A percentile compares a stretch with the other conserved stretches of the same genome.
These are phyloP conservation scores for Lucifuga dentata DNA, from an alignment of 2,113 vertebrate genomes.

Conservation along the genomic window DNA sequence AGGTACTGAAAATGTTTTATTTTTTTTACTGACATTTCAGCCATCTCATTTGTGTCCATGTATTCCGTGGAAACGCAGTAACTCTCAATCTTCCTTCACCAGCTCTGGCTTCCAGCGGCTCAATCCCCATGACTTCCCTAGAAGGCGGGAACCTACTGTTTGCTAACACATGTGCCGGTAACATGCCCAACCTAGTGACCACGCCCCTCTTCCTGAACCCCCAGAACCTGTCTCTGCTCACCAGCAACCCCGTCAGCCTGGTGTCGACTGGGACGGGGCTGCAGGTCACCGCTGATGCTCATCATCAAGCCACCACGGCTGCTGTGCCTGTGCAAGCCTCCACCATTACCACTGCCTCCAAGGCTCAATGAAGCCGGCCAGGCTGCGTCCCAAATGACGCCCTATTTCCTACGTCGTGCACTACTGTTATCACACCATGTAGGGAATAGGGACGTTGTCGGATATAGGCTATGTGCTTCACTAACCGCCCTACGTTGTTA, in stretches of 20 bases:
- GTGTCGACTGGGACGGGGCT: slow-evolving; percentile 92
- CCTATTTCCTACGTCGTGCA: slow-evolving; percentile 55
- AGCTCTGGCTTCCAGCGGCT: slow-evolving; percentile 95
- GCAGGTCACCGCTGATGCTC: slow-evolving; percentile 89
- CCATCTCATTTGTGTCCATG: too few species aligned
- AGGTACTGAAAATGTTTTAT: too few species aligned
- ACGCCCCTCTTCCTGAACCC: slow-evolving; percentile 97
- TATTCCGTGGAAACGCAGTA: too few species aligned
- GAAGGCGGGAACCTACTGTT: slow-evolving; percentile 97
- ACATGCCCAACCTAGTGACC: slow-evolving; percentile 94
- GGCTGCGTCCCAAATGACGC: slow-evolving; percentile 47
- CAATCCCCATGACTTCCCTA: slow-evolving; percentile 96
- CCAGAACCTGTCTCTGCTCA: slow-evolving; percentile 98
- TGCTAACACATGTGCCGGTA: slow-evolving; percentile 88
- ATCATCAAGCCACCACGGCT: slow-evolving; percentile 91
- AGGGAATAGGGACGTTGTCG: slow-evolving; percentile 53
- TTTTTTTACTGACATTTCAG: too few species aligned
- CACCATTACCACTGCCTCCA: slow-evolving; percentile 97
- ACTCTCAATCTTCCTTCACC: slow-evolving; percentile 22
- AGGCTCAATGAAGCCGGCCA: slow-evolving; percentile 91
- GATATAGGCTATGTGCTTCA: slow-evolving; percentile 52
- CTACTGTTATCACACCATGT: slow-evolving; percentile 54
- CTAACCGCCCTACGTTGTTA: slow-evolving; percentile 56
- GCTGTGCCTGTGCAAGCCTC: slow-evolving; percentile 84
- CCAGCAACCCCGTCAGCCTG: slow-evolving; percentile 98